Base-by-base conservation (phyloP, 2,113 vertebrate genomes). In the Callipepla squamata region DNA sequence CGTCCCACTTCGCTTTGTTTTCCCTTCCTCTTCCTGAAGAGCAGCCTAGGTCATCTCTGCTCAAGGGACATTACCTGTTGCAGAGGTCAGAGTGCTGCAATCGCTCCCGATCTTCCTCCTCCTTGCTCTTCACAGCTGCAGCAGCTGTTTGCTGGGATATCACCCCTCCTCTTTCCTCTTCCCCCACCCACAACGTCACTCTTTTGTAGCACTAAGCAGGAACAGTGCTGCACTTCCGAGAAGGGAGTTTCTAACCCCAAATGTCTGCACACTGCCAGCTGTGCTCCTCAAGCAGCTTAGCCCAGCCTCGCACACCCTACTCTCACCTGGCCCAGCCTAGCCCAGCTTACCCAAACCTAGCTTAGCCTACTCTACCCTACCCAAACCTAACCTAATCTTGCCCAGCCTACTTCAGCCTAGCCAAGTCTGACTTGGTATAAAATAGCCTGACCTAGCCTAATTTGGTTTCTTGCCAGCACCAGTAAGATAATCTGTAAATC, bases 141-240 rank as follows among this genome's bases (percentile, higher is more conserved):
- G 19, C 79, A 95, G 89, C 91, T 90, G 93, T 87, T 90, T 48
- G 50, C 76, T 38, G 48, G 42, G 50, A 88, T 51, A 65, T 90
- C 51, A 89, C 57, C 78, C 93, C 87, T 96, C 96, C 96, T 94
- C 94, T 82, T 94, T 66, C 76, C 87, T 94, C 80, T 89, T 93
- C 77, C 93, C 92, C 94, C 95, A 92, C 96, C 85, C 30, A 48
- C 12, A 3, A 93, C 92, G 92, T 96, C 96, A 95, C 44, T 0
- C 2, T 16, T 2, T 57, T 85, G 74, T 63, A 91, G 44, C 47
- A 13, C 59, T 36, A 66, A 91, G 86, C 91, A 95, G 87, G 82
- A 94, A 88, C 53, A 87, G 21, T 63, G 2, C 42, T 47, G 42
- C 75, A 9, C 80, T 95, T 81, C 87, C 4, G 16, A 94, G 89